phyloP scores from a whole-genome alignment of 2,797 vertebrate genomes.

The Zenarchopterus dispar region DNA sequence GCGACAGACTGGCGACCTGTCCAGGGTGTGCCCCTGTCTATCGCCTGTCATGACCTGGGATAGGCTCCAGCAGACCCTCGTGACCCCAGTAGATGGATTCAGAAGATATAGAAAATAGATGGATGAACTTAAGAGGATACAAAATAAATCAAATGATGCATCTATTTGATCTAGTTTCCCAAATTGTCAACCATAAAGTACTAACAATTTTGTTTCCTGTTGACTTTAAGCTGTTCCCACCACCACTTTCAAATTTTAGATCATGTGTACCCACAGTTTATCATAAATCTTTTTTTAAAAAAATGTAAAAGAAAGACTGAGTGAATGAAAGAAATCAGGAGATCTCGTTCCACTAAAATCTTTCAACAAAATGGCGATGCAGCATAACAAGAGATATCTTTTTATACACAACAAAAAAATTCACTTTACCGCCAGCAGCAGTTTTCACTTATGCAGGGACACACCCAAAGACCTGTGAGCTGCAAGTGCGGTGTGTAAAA shows the following conservation, averaged over 20 bases:
- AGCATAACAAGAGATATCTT: neutral
- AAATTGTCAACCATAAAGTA: conserved; percentile 12
- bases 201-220: neutral
- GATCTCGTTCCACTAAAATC: neutral
- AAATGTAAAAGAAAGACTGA: neutral
- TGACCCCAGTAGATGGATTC: too few relatives aligned
- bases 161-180: conserved; percentile 18
- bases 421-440: neutral
- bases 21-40: too few relatives aligned
- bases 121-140: neutral
- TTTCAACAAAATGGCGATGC: neutral
- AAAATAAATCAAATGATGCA: conserved; percentile 26
- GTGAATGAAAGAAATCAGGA: neutral
- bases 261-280: neutral
- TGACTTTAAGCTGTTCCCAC: conserved; percentile 8
- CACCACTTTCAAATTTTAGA: neutral
- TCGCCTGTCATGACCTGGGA: too few relatives aligned
- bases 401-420: neutral
- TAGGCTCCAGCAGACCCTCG: too few relatives aligned
- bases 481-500: neutral
- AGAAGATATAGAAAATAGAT: too few relatives aligned
- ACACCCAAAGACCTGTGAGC: neutral
- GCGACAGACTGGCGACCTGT: too few relatives aligned
- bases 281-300: conserved; percentile 1
- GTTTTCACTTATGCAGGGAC: neutral